These are phyloP conservation scores for Heloderma charlesbogerti DNA, from an alignment of 2,113 vertebrate species.

Conservation along the genomic window DNA sequence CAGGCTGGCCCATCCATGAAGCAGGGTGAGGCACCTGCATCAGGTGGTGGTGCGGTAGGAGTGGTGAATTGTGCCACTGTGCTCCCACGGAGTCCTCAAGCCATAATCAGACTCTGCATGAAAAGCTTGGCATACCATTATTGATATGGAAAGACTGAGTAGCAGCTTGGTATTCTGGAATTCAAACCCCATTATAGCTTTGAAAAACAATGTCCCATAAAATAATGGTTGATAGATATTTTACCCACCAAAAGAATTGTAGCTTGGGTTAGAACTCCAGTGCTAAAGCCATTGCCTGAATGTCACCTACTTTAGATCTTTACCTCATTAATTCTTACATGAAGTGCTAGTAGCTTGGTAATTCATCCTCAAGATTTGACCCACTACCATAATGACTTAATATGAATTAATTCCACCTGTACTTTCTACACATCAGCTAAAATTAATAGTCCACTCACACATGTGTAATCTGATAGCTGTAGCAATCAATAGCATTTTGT, in stretches of 20 bases:
- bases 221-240: not conserved
- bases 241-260: not conserved
- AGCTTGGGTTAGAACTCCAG: not conserved
- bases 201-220: not conserved
- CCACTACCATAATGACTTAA: not conserved
- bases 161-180: not conserved
- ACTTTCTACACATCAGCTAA: not conserved
- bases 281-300: not conserved
- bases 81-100: too few species aligned
- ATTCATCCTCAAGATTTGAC: not conserved
- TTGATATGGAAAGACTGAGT: not conserved
- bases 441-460: not conserved
- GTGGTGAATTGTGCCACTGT: too few species aligned
- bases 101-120: not conserved
- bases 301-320: not conserved
- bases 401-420: not conserved
- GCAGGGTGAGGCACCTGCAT: too few species aligned
- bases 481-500: not conserved
- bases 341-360: not conserved
- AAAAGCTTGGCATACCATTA: not conserved
- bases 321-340: not conserved
- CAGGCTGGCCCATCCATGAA: too few species aligned
- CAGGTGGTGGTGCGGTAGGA: too few species aligned
- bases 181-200: not conserved
- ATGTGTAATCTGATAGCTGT: not conserved